A percentile compares a stretch with the other conserved stretches of the same genome.
Evolutionary conservation across 2,113 vertebrate species (phyloP).

Genomic region (Pelmatolapia mariae): DNA sequence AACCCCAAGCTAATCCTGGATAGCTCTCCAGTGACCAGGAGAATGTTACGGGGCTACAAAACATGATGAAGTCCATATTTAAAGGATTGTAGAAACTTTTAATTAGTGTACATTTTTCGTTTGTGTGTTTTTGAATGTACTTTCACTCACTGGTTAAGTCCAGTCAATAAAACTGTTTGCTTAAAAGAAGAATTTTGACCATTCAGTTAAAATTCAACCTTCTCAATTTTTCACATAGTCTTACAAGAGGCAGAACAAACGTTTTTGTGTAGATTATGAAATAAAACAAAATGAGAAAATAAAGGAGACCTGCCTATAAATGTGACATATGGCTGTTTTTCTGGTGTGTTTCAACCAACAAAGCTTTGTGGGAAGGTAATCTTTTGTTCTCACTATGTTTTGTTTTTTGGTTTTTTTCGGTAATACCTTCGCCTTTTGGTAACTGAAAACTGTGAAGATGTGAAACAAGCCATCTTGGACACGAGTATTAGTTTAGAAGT

Average conservation of each 20-base stretch:
- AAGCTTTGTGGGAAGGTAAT: not conserved
- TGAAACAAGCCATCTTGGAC: not conserved
- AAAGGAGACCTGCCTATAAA: not conserved
- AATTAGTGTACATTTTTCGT: not conserved
- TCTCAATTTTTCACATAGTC: not conserved
- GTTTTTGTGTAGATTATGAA: not conserved
- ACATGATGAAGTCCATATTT: not conserved
- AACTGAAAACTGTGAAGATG: not conserved
- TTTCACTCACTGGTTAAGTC: not conserved
- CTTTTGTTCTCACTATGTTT: not conserved
- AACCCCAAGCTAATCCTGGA: not conserved
- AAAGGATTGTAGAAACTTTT: not conserved
- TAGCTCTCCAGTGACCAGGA: not conserved
- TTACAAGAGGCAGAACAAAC: not conserved
- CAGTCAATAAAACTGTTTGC: not conserved
- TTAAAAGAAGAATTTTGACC: not conserved
- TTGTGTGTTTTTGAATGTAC: not conserved
- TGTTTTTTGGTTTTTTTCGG: not conserved
- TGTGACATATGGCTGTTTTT: not conserved
- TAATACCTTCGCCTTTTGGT: not conserved
- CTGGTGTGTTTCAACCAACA: not conserved
- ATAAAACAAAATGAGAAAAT: not conserved
- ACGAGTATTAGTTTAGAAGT: not conserved
- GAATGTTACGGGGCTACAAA: not conserved
- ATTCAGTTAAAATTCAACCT: not conserved